Conservation (phyloP, 1,140 invertebrate species). For the Temnothorax longispinosus region DNA sequence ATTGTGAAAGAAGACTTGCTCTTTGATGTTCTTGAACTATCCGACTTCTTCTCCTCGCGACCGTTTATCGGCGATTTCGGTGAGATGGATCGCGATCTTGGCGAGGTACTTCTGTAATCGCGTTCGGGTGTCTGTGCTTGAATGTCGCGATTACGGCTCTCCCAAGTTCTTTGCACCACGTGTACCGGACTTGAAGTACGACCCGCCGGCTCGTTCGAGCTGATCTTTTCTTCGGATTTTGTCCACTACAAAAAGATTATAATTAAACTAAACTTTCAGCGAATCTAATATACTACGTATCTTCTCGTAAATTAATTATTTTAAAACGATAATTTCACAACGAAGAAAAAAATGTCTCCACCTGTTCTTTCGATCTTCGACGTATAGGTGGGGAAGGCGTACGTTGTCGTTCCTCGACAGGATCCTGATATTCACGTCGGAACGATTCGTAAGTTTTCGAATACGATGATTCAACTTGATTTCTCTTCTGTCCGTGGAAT, state of each 20-base stretch:
- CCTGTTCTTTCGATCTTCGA: slow-evolving; percentile 71
- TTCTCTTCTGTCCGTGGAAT: slow-evolving; percentile 68
- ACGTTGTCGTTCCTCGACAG: slow-evolving; percentile 77
- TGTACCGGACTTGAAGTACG: slow-evolving; percentile 75
- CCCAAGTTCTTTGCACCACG: slow-evolving; percentile 82
- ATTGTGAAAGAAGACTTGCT: slow-evolving; percentile 52
- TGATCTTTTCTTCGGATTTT: slow-evolving; percentile 71
- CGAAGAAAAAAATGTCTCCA: neutral
- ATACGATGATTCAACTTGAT: slow-evolving; percentile 76
- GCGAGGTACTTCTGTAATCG: slow-evolving; percentile 76
- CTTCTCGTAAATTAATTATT: neutral
- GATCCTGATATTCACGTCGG: slow-evolving; percentile 74
- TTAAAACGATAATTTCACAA: neutral
- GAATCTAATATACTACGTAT: neutral
- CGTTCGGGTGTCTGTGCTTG: slow-evolving; percentile 59
- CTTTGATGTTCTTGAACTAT: slow-evolving; percentile 55
- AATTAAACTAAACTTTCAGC: too few relatives aligned
- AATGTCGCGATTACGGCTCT: slow-evolving; percentile 76
- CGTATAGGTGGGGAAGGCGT: slow-evolving; percentile 84
- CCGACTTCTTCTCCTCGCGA: slow-evolving; percentile 59
- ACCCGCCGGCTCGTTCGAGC: slow-evolving; percentile 58
- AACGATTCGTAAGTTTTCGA: slow-evolving; percentile 75
- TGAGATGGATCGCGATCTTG: slow-evolving; percentile 85
- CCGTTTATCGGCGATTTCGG: slow-evolving; percentile 70
- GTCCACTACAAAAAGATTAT: slow-evolving; percentile 58